Evolutionary conservation across 2,113 vertebrate genomes (phyloP), one percentile per base, ranked within the genome.

Genomic region (Neotoma lepida): DNA sequence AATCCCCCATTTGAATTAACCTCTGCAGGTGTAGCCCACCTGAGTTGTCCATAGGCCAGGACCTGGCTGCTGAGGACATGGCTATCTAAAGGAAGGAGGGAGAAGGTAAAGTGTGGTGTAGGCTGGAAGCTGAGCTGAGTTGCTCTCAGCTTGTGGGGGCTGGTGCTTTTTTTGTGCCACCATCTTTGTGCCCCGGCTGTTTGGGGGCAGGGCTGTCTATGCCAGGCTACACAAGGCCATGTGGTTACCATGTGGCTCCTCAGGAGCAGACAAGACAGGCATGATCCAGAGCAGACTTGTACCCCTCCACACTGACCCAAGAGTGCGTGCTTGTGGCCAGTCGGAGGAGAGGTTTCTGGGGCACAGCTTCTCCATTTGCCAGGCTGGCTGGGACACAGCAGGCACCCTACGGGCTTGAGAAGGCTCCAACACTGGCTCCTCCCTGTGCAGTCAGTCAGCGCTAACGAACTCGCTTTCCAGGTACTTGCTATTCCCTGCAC

Each of bases 401-500:
- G 7, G 30, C 4, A 6, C 30, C 41, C 1, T 22, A 35, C 9
- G 68, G 89, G 61, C 63, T 70, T 39, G 89, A 44, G 39, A 2
- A 30, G 7, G 35, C 28, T 1, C 49, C 51, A 5, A 20, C 7
- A 7, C 61, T 30, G 5, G 49, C 4, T 6, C 5, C 28, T 13
- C 44, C 1, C 51, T 14, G 14, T 14, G 74, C 46, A 18, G 30
- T 0, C 9, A 13, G 12, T 71, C 14, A 0, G 33, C 1, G 9
- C 3, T 49, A 58, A 81, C 35, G 61, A 4, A 13, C 13, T 28
- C 0, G 0, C 46, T 5, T 56, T n/a, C 68, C 9, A 18, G 46
- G 33, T 92, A 70, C 86, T 89, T 93, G 94, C 87, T 61, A 89
- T 93, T 93, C 95, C 49, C 1, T 14, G 91, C 86, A 78, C 68